A percentile compares a stretch with the other conserved stretches of the same genome.
Conservation (phyloP, 1,140 invertebrate genomes). For the Agraylea sexmaculata region DNA sequence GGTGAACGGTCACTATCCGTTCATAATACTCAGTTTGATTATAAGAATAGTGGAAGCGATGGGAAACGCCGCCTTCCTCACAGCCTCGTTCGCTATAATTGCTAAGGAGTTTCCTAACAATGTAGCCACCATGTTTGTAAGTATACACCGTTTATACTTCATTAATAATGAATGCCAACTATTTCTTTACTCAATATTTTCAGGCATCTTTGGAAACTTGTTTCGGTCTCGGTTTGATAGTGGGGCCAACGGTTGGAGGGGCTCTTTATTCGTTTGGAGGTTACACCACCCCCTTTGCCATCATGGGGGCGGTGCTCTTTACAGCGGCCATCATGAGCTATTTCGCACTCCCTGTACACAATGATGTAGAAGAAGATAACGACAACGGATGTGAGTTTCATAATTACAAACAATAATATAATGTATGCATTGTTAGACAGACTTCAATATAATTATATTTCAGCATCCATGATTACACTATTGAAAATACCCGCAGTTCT, state of each 20-base stretch:
- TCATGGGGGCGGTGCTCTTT: constrained; percentile 67
- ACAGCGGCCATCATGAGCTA: constrained; percentile 61
- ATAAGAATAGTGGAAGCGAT: constrained; percentile 84
- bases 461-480: constrained; percentile 50
- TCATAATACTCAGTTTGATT: constrained; percentile 75
- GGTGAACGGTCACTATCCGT: constrained; percentile 66
- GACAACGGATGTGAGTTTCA: constrained; percentile 44
- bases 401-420: background rate
- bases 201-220: constrained; percentile 80
- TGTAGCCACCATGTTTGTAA: constrained; percentile 83
- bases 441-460: constrained; percentile 17
- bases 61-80: constrained; percentile 85
- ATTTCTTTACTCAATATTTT: constrained; percentile 19
- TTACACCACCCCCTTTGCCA: constrained; percentile 75
- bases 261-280: constrained; percentile 69
- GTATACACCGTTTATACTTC: constrained; percentile 21
- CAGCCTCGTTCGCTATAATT: constrained; percentile 84
- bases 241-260: constrained; percentile 76
- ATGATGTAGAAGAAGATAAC: constrained; percentile 41
- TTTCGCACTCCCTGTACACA: constrained; percentile 55
- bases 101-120: constrained; percentile 87
- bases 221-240: constrained; percentile 77
- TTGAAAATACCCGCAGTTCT: constrained; percentile 58
- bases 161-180: background rate
- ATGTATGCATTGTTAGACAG: background rate